A percentile compares a stretch with the other conserved stretches of the same genome.
Evolutionary conservation across 2,113 vertebrate genomes (phyloP).

Genomic region (Gopherus evgoodei): DNA sequence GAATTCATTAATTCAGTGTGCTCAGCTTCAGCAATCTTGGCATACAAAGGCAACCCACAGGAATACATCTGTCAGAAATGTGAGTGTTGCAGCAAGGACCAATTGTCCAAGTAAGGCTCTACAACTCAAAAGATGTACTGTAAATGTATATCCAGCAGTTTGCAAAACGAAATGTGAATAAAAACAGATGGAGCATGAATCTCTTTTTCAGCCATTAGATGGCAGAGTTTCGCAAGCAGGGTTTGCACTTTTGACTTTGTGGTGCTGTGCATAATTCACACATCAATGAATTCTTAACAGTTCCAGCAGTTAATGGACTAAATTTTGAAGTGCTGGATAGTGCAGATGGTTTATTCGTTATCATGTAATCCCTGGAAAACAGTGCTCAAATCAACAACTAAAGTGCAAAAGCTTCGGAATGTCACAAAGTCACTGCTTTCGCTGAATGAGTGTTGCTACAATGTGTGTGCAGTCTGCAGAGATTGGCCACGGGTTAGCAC

Average conservation of each 20-base stretch:
- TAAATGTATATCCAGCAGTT: accelerated
- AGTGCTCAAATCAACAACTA: neutral
- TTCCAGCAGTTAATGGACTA: neutral
- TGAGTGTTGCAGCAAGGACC: accelerated
- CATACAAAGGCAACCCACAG: accelerated
- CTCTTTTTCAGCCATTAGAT: neutral
- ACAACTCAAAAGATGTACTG: accelerated
- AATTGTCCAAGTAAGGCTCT: neutral
- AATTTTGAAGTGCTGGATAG: accelerated
- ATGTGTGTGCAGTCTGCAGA: neutral
- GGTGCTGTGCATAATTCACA: too few relatives aligned
- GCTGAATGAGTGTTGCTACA: neutral
- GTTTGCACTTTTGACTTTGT: accelerated
- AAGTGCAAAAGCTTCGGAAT: neutral
- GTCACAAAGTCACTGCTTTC: neutral
- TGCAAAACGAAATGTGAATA: neutral
- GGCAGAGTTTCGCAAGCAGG: neutral
- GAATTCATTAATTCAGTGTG: neutral
- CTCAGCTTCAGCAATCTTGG: neutral
- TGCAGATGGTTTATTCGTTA: neutral
- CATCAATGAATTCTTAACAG: accelerated
- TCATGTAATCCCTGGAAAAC: neutral
- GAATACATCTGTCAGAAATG: accelerated
- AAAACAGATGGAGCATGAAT: neutral
- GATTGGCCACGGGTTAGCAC: neutral